Base-by-base conservation (phyloP, 1,140 invertebrate species). In the Drosophila ironensis region DNA sequence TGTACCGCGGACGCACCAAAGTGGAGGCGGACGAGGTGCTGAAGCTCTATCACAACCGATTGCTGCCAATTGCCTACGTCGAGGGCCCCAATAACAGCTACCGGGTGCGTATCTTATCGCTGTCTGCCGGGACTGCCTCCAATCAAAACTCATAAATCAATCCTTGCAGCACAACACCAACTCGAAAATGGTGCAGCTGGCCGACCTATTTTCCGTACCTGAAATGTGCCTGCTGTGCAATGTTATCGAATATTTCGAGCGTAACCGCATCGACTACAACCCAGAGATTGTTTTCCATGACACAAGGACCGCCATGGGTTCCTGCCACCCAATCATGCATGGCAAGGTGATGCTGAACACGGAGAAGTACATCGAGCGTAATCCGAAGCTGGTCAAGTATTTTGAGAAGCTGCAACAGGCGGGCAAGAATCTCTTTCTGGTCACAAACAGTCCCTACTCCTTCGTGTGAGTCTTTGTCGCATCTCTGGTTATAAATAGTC, bases 201-300 rank as follows among this genome's bases (percentile, higher is more conserved):
- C 98, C 11, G 98, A 99, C 92, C 90, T 99, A n/a, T 99, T 99
- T 91, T 98, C 97, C 1, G 94, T 99, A 27, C 98, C 98, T 11
- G 98, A 99, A 93, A 98, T 99, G 94, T 94, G 95, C 67, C 91
- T 99, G 19, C 90, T 99, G 2, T 97, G 97, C 70, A 97, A 98
- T 91, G 95, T 98, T 0, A 95, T 97, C 3, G 96, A 99, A 91
- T 98, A 96, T 92, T 98, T 99, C 89, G 93, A 96, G 48, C 92
- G 93, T 33, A 96, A 98, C 89, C 94, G 95, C 66, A 97, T 99
- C 56, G 95, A 97, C 77, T 99, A 97, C 90, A 96, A 98, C 91
- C 97, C 98, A 0, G 97, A 98, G 91, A 98, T 98, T 88, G 92
- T 99, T 5, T 99, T 98, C 87, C 93, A 97, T 88, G 98, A 99